Conservation (phyloP, 30 jellyfish, hydroid and myxozoan genomes). For the Cassiopea xamachana region DNA sequence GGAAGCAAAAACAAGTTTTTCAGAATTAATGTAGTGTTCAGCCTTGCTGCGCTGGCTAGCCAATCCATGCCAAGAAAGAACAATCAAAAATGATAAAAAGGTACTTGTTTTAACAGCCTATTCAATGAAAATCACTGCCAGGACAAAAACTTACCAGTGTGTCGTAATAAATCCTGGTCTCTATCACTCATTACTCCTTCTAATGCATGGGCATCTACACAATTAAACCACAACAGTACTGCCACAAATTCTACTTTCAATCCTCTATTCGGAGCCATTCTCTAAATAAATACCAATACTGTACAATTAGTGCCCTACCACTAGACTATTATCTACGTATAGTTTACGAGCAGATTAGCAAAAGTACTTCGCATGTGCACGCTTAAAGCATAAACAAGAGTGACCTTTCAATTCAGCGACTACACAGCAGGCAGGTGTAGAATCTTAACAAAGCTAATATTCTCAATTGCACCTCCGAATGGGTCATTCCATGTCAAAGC, state of each 20-base stretch:
- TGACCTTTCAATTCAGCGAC: neutral
- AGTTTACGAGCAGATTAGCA: neutral
- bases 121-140: no score
- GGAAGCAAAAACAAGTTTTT: no score
- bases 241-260: neutral
- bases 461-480: no score
- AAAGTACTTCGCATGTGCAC: neutral
- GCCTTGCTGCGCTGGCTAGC: no score
- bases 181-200: conserved; percentile 52
- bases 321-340: neutral
- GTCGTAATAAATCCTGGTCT: conserved; percentile 46
- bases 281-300: neutral
- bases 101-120: no score
- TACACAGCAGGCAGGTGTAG: neutral
- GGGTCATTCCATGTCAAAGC: no score
- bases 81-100: no score
- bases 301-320: neutral
- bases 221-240: neutral
- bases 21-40: no score
- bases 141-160: conserved; percentile 38
- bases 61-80: no score
- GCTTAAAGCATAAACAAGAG: neutral
- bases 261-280: conserved; percentile 66
- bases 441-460: neutral
- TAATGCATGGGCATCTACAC: neutral